Evolutionary conservation across 2,888 invertebrate species (phyloP), one percentile per base, ranked within the genome.

Genomic region (Thumatha senex): DNA sequence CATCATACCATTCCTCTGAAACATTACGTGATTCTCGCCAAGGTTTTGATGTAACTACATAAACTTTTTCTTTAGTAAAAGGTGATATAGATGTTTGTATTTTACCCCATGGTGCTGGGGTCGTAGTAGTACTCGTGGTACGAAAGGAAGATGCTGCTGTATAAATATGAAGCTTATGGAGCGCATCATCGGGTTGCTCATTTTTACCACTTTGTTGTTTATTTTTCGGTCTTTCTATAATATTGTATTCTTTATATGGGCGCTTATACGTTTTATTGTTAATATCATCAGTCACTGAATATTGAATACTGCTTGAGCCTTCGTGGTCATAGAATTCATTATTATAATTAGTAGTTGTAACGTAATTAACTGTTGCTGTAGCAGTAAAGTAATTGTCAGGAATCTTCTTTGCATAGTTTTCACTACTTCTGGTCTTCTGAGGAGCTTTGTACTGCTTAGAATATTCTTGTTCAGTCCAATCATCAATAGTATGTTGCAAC

Each of bases 401-500:
- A 61, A 97, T 96, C 78, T 95, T 93, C 77, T 96, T 97, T 1
- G 96, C 92, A 44, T 94, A 92, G 60, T 93, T 92, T 48, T 93
- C 92, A 43, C 86, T 92, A 0, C 89, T 92, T 39, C 93, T 93
- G 5, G 90, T 85, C 52, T 84, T 91, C 65, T 92, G 91, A 1
- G 89, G 84, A 12, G 84, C 65, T 58, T 89, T 92, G 52, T 86
- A 80, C 56, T 83, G 82, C 50, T 92, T 92, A 0, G 94, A 93
- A 77, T 93, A 96, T 67, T 95, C 95, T 83, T 95, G 95, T 67
- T 94, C 95, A 0, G 96, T 97, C 97, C 97, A 97, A 58, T 95
- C 95, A 67, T 97, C 96, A 50, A 97, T 97, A 63, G 95, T 96
- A 64, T 96, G 95, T 75, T 96, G 96, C 34, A 97, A 84, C 71